These are phyloP conservation scores for Phasia obesa DNA, from an alignment of 2,888 invertebrate species.

Conservation along the genomic window DNA sequence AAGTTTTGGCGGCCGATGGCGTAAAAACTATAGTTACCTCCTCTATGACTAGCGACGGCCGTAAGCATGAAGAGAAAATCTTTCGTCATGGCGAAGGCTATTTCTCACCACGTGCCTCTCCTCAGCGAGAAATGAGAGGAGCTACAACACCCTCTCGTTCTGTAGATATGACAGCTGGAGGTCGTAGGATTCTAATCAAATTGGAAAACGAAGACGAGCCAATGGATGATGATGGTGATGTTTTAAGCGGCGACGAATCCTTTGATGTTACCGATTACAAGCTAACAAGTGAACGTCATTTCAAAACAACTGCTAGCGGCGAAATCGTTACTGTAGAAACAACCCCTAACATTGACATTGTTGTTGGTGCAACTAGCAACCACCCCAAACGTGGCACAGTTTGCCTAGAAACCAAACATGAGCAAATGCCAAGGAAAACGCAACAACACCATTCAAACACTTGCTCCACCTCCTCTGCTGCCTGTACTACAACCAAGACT, in stretches of 20 bases:
- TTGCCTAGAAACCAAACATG: conserved; percentile 64
- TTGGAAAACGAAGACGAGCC: conserved; percentile 76
- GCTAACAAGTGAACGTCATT: conserved; percentile 74
- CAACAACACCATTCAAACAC: conserved; percentile 73
- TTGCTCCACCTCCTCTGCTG: conserved; percentile 74
- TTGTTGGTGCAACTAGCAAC: conserved; percentile 76
- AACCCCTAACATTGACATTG: conserved; percentile 80
- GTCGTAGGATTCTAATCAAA: conserved; percentile 79
- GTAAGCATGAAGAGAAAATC: conserved; percentile 79
- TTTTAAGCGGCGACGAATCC: conserved; percentile 67
- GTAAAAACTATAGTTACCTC: conserved; percentile 81
- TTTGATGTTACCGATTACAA: conserved; percentile 77
- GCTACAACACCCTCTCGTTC: conserved; percentile 80
- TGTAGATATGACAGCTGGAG: conserved; percentile 79
- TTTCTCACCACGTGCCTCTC: conserved; percentile 77
- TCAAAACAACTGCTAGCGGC: conserved; percentile 62
- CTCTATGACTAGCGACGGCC: conserved; percentile 78
- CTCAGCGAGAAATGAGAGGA: conserved; percentile 71
- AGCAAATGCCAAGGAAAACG: conserved; percentile 68
- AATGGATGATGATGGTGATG: conserved; percentile 27
- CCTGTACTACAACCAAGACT: conserved; percentile 78
- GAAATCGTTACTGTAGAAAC: conserved; percentile 75
- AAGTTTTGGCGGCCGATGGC: conserved; percentile 83
- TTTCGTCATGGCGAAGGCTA: conserved; percentile 80
- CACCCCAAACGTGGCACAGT: conserved; percentile 75